Evolutionary conservation across 1,140 invertebrate species (phyloP), one percentile per base, ranked within the genome.

Genomic region (Drosophila ohnishii): DNA sequence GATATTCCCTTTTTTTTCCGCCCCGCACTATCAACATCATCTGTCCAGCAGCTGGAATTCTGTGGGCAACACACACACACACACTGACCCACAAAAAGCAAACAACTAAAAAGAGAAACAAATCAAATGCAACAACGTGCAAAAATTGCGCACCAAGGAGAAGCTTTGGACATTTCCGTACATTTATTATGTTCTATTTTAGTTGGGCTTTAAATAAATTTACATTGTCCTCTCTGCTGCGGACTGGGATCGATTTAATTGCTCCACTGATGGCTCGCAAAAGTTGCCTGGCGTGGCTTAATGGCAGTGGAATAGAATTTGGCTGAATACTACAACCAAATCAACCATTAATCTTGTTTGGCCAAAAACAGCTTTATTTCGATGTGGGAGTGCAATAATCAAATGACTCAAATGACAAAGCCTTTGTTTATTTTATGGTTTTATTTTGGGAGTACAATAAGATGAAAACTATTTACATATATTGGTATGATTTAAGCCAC

Each of bases 81-180:
- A 69, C 28, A 57, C 14, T 58, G 44, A 47, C 53, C 53, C 19
- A 59, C 69, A 71, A 71, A 71, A 37, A 47, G 47, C 42, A 55
- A 63, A 47, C 61, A 60, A 44, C 69, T 55, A 48, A 51, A 65
- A 42, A 19, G 30, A 30, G 48, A 59, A 65, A 62, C 34, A 71
- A 71, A 60, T 71, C 62, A 73, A 55, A 60, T 47, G 58, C 50
- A 53, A 75, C 65, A 75, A 67, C 48, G 60, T 58, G 37, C 39
- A 63, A 79, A 55, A 79, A 74, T 65, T 63, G 59, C 42, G 40
- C 71, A 72, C 60, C 44, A 56, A 73, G 70, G 53, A 75, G 37
- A 28, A 37, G 48, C 40, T 40, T 42, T 48, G 13, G 37, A 42
- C 40, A 55, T 59, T 75, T 39, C 37, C 16, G 39, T 45, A 19